A percentile compares a stretch with the other conserved stretches of the same genome.
Conservation (phyloP, 2,797 vertebrate genomes). For the Enteromius radiatus region DNA sequence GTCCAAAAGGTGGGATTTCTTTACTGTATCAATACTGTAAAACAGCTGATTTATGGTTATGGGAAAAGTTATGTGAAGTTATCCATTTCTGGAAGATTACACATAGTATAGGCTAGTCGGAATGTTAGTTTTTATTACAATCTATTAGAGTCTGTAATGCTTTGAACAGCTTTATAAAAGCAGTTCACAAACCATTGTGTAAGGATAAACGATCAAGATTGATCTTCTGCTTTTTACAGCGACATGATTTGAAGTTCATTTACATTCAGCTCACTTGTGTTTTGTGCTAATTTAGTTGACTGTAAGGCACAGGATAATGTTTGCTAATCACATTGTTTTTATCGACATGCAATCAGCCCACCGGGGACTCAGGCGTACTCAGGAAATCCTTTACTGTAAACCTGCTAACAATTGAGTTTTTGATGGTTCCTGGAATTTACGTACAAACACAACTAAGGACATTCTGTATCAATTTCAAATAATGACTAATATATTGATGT, state of each 20-base stretch:
- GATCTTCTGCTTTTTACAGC: neutral
- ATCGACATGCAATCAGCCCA: neutral
- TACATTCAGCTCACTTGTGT: neutral
- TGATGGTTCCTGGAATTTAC: neutral
- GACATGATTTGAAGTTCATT: neutral
- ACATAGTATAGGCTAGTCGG: neutral
- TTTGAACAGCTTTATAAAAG: neutral
- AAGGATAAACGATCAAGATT: neutral
- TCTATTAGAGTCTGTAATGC: neutral
- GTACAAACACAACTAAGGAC: neutral
- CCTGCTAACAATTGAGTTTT: neutral
- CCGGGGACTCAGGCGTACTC: neutral
- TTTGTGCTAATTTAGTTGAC: neutral
- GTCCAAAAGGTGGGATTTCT: conserved; percentile 34
- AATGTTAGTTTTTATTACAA: neutral
- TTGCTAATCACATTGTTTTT: neutral
- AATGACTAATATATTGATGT: neutral
- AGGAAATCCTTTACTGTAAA: conserved; percentile 25
- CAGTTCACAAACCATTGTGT: neutral
- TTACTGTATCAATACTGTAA: neutral
- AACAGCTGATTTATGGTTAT: neutral
- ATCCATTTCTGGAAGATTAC: neutral
- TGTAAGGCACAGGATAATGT: neutral
- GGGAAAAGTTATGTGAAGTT: neutral
- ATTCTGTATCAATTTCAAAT: neutral